Evolutionary conservation across 2,888 invertebrate species (phyloP).

Genomic region (Gordius sp.): DNA sequence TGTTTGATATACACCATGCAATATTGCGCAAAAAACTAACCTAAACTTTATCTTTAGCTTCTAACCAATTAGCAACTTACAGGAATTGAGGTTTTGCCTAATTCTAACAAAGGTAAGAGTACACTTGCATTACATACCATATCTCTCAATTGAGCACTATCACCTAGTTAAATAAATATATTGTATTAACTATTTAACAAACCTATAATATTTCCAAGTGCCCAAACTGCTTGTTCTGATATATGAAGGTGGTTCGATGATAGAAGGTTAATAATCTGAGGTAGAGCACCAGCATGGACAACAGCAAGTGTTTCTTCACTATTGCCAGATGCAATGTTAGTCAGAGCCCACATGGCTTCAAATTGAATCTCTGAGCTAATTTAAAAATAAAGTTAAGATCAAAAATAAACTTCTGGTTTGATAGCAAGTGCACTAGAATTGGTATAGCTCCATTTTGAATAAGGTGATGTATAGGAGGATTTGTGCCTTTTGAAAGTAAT

Average conservation of each 20-base stretch:
- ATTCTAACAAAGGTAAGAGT: not conserved
- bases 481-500: slow-evolving; percentile 56
- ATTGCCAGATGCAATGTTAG: slow-evolving; percentile 83
- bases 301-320: slow-evolving; percentile 64
- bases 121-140: slow-evolving; percentile 6
- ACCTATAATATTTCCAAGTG: slow-evolving; percentile 85
- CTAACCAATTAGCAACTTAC: slow-evolving; percentile 16
- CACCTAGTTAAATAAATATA: slow-evolving; percentile 24
- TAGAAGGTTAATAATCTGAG: slow-evolving; percentile 47
- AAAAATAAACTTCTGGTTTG: not conserved
- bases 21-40: slow-evolving; percentile 46
- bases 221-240: slow-evolving; percentile 53
- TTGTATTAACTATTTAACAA: slow-evolving; percentile 30
- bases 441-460: slow-evolving; percentile 56
- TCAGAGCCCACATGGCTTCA: slow-evolving; percentile 86
- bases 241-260: slow-evolving; percentile 40
- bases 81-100: slow-evolving; percentile 4
- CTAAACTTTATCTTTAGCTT: no score
- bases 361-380: slow-evolving; percentile 36
- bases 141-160: slow-evolving; percentile 39
- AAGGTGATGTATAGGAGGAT: slow-evolving; percentile 65
- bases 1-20: slow-evolving; percentile 71
- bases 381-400: not conserved
- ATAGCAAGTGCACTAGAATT: slow-evolving; percentile 48
- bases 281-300: slow-evolving; percentile 56